These are phyloP conservation scores for Diploscapter pachys DNA, from an alignment of 1,140 invertebrate species.

Conservation along the genomic window DNA sequence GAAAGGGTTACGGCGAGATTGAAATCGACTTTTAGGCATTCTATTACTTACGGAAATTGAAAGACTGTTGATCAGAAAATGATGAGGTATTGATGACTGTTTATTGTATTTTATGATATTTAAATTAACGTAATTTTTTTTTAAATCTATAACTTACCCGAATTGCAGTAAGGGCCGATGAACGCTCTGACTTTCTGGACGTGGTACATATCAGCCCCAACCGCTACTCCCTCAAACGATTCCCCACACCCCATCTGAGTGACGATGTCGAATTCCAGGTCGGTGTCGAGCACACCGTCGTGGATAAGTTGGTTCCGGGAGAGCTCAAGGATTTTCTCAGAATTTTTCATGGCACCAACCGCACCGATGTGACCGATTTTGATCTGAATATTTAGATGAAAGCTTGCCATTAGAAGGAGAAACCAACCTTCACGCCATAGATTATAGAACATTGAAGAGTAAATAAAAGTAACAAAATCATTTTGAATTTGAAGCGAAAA, in stretches of 20 bases:
- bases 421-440: neutral
- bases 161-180: constrained; percentile 38
- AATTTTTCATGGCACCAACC: constrained; percentile 53
- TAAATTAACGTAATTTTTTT: neutral
- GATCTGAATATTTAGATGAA: constrained; percentile 33
- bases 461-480: too few relatives aligned
- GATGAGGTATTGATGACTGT: constrained; percentile 12
- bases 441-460: too few relatives aligned
- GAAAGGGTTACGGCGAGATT: constrained; percentile 9
- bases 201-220: constrained; percentile 42
- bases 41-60: neutral
- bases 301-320: constrained; percentile 50
- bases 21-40: neutral
- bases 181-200: constrained; percentile 35
- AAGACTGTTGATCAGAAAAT: neutral
- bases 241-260: constrained; percentile 40
- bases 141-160: constrained; percentile 23
- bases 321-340: constrained; percentile 51
- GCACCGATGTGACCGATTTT: constrained; percentile 55
- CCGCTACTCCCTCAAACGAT: constrained; percentile 46
- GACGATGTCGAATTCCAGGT: constrained; percentile 49
- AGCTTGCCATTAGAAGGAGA: constrained; percentile 19
- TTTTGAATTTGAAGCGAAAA: too few relatives aligned
- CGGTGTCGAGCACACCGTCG: constrained; percentile 47
- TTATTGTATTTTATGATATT: neutral